Evolutionary conservation across 2,113 vertebrate genomes (phyloP).

Genomic region (Hydrochoerus hydrochaeris): DNA sequence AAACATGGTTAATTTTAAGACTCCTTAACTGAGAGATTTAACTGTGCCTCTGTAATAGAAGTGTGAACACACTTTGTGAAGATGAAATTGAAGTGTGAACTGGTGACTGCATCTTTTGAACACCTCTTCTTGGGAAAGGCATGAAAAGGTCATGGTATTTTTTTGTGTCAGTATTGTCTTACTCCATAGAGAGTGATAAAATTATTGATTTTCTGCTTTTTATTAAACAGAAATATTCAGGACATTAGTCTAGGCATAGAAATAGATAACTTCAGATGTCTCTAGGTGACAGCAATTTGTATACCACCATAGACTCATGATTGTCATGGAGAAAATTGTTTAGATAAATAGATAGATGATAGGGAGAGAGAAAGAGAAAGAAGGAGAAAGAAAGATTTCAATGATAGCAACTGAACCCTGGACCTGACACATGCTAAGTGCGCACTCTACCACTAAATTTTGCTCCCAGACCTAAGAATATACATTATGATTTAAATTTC

Average conservation of each 20-base stretch:
- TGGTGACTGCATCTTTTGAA: background rate
- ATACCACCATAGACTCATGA: background rate
- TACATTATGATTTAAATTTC: background rate
- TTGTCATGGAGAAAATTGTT: background rate
- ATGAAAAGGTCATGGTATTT: background rate
- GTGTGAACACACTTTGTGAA: background rate
- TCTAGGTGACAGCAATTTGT: background rate
- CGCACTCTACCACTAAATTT: background rate
- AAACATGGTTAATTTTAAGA: background rate
- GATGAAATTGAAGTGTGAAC: background rate
- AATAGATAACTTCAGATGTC: background rate
- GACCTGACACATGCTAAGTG: background rate
- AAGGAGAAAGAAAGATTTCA: background rate
- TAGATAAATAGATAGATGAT: background rate
- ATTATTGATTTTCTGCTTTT: background rate
- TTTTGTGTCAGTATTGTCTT: background rate
- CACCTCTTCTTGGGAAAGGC: background rate
- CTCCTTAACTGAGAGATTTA: background rate
- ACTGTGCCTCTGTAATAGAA: background rate
- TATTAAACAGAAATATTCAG: background rate
- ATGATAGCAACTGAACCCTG: background rate
- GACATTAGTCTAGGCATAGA: background rate
- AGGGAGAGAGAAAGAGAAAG: too few species aligned
- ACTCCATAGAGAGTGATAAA: constrained; percentile 16
- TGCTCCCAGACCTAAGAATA: background rate